Conservation (phyloP, 2,888 invertebrate species). For the Dicyrtomina minuta region DNA sequence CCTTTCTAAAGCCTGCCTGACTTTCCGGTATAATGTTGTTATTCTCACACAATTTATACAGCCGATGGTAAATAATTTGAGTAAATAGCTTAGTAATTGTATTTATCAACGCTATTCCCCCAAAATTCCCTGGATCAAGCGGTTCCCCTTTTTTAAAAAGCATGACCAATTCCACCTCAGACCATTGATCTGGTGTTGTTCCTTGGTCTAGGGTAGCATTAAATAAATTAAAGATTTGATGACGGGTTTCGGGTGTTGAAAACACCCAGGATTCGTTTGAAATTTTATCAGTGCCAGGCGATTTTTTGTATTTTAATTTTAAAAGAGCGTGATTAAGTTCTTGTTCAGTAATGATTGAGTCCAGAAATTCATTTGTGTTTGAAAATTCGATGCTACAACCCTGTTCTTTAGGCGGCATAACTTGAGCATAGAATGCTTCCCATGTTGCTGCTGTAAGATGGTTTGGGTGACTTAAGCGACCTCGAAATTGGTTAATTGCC, state of each 20-base stretch:
- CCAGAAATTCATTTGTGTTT: not conserved
- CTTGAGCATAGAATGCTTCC: not conserved
- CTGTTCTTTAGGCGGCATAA: not conserved
- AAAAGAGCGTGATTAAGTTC: not conserved
- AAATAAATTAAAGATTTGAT: not conserved
- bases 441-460: not conserved
- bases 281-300: slow-evolving; percentile 2
- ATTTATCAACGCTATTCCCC: slow-evolving; percentile 39
- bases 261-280: not conserved
- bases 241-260: not conserved
- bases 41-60: slow-evolving; percentile 44
- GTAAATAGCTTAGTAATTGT: slow-evolving; percentile 46
- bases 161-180: slow-evolving; percentile 36
- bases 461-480: not conserved
- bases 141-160: slow-evolving; percentile 46
- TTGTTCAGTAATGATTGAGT: not conserved
- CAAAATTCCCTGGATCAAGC: slow-evolving; percentile 39
- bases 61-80: slow-evolving; percentile 34
- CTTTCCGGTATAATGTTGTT: slow-evolving; percentile 45
- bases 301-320: not conserved
- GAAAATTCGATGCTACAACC: not conserved
- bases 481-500: not conserved
- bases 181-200: slow-evolving; percentile 20
- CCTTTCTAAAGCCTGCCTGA: slow-evolving; percentile 49
- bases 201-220: not conserved